Evolutionary conservation across 1,140 invertebrate genomes (phyloP), one percentile per base, ranked within the genome.

Genomic region (Camponotus floridanus): DNA sequence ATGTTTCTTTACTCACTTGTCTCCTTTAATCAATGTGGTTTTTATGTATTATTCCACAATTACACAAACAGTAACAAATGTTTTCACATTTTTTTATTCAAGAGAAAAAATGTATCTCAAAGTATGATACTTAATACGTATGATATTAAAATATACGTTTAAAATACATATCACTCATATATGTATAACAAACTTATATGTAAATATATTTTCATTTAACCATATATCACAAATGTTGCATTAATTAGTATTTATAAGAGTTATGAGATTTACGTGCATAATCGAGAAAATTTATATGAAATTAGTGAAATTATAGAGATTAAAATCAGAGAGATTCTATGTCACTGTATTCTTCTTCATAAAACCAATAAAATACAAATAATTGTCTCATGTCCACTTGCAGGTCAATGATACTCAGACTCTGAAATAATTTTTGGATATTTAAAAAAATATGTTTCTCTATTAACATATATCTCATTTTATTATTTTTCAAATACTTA

Each of bases 381-480:
- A 86, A 48, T 59, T 90, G 13, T 48, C 95, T 95, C 71, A 97
- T 90, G 36, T 97, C 96, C 31, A 96, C 91, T 39, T 95, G 90
- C 64, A 96, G 95, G 55, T 93, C 94, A 65, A 96, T 95, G 64
- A 96, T 89, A 86, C 96, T 95, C 62, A 97, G 92, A 93, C 96
- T 96, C 95, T 97, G 83, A 81, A 95, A 86, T 83, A 36, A 83
- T 48, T 74, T 45, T 45, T 21, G 13, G 11, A 68, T 36, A 4
- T 80, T 70, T 39, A 26, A 0, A 57, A 57, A 45, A 36, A 33
- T 31, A 31, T 15, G 36, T 18, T 70, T 85, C 11, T 45, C 42
- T 45, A 45, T 45, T 88, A 92, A 89, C 91, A 86, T 57, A 87
- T 86, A 59, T 36, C 21, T 1, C 11, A 8, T 8, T 59, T 61